Conservation (phyloP, 2,113 vertebrate species). For the Melanerpes formicivorus region DNA sequence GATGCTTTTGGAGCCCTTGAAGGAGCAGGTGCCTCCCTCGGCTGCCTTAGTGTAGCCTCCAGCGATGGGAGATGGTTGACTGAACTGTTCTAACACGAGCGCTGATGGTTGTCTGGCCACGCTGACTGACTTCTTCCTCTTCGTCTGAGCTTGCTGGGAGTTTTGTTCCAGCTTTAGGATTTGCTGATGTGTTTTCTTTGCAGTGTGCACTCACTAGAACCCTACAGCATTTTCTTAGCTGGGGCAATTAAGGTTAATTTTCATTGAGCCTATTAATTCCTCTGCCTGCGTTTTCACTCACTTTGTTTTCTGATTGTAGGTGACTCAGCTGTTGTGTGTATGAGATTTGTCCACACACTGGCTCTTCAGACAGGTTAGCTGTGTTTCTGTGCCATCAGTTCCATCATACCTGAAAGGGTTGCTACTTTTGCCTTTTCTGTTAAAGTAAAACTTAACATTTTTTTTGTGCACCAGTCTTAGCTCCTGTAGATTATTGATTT, state of each 20-base stretch:
- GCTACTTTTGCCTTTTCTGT: not conserved
- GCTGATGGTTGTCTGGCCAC: not conserved
- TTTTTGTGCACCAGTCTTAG: not conserved
- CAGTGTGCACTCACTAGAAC: not conserved
- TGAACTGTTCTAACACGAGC: accelerated
- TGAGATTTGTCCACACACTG: slow-evolving; percentile 50
- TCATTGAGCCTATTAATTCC: not conserved
- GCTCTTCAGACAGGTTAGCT: slow-evolving; percentile 62
- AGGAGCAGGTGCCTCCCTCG: not conserved
- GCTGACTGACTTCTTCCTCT: not conserved
- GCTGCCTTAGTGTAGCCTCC: not conserved
- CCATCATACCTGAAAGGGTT: not conserved
- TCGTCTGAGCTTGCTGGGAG: not conserved
- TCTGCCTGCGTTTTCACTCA: not conserved
- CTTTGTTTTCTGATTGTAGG: not conserved
- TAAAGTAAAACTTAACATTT: not conserved
- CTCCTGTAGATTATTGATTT: not conserved
- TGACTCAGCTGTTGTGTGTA: not conserved
- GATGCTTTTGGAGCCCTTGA: not conserved
- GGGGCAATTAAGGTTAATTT: not conserved
- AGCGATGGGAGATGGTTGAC: not conserved
- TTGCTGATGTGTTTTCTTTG: not conserved
- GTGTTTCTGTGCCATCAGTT: not conserved
- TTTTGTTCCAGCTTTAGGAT: not conserved
- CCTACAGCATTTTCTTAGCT: not conserved